phyloP scores from a whole-genome alignment of 2,797 vertebrate genomes.

The Prionace glauca region DNA sequence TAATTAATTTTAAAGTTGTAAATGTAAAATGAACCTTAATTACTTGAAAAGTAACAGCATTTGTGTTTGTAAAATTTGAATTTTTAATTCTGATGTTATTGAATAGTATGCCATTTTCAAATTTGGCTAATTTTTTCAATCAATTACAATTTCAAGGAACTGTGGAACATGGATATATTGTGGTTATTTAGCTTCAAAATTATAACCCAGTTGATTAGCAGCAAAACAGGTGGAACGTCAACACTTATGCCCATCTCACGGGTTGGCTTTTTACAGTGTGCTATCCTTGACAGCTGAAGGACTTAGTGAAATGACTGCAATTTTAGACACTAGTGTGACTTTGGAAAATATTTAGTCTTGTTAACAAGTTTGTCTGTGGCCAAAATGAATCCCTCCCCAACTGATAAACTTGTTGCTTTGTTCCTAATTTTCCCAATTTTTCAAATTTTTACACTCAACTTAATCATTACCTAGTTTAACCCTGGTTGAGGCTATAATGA shows the following conservation, averaged over 20 bases:
- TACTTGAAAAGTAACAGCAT: background rate
- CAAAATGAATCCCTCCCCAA: background rate
- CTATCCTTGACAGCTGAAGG: background rate
- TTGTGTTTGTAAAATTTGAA: background rate
- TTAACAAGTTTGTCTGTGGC: background rate
- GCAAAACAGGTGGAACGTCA: background rate
- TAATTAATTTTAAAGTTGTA: constrained; percentile 25
- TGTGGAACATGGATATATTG: background rate
- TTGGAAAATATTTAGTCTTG: background rate
- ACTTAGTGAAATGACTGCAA: background rate
- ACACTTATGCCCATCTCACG: background rate
- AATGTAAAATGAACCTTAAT: background rate
- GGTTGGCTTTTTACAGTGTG: background rate
- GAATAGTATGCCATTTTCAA: background rate
- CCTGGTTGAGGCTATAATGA: background rate
- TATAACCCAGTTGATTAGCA: background rate
- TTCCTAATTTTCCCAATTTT: background rate
- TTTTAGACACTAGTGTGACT: constrained; percentile 7
- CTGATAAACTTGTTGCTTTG: background rate
- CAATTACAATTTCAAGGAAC: background rate
- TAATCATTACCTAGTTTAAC: background rate
- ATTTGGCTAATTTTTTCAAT: background rate
- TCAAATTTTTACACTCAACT: background rate
- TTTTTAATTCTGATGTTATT: background rate
- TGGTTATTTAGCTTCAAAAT: background rate